phyloP scores from a whole-genome alignment of 2,888 invertebrate species.

The Camponotus fellah region DNA sequence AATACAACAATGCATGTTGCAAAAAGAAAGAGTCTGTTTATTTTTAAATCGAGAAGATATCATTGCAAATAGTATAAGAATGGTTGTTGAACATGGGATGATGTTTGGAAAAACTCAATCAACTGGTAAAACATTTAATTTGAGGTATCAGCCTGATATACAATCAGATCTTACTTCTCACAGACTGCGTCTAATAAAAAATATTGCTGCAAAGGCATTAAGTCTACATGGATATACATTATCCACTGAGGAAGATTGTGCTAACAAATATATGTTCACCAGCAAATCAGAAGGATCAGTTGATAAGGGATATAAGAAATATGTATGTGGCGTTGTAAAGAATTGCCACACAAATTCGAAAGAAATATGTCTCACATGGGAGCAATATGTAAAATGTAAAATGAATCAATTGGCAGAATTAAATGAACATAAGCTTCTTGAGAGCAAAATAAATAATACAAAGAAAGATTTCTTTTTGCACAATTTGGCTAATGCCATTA shows the following conservation, averaged over 20 bases:
- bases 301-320: conserved; percentile 74
- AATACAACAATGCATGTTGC: conserved; percentile 85
- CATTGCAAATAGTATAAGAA: conserved; percentile 79
- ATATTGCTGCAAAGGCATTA: conserved; percentile 84
- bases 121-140: conserved; percentile 64
- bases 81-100: conserved; percentile 73
- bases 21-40: conserved; percentile 87
- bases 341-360: conserved; percentile 88
- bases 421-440: conserved; percentile 90
- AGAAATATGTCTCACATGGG: conserved; percentile 86
- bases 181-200: conserved; percentile 83
- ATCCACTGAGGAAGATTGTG: conserved; percentile 76
- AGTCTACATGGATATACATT: conserved; percentile 75
- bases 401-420: conserved; percentile 68
- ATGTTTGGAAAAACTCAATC: conserved; percentile 79
- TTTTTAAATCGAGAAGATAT: conserved; percentile 86
- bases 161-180: conserved; percentile 82
- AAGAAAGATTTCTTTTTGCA: conserved; percentile 87
- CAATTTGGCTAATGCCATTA: conserved; percentile 90
- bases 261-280: conserved; percentile 84
- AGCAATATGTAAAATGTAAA: conserved; percentile 85
- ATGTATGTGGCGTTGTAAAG: conserved; percentile 89
- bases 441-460: conserved; percentile 86
- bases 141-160: conserved; percentile 75
- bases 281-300: conserved; percentile 85